Evolutionary conservation across 2,113 vertebrate genomes (phyloP).

Genomic region (Symphodus melops): DNA sequence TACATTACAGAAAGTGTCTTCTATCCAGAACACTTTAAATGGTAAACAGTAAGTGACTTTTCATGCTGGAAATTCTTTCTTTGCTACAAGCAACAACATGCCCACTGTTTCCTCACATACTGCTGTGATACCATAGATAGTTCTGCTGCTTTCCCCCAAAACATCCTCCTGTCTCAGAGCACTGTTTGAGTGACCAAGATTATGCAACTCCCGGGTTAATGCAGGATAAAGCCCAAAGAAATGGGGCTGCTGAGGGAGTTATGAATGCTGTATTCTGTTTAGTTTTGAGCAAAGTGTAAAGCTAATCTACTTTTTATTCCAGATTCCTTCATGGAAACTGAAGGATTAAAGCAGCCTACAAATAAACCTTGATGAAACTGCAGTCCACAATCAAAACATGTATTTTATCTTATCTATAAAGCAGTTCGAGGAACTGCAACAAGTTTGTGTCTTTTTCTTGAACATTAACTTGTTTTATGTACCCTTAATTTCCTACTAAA

Average conservation of each 20-base stretch:
- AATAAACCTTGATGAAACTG: background rate
- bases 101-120: slow-evolving; percentile 49
- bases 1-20: background rate
- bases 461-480: too few species aligned
- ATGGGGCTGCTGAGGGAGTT: background rate
- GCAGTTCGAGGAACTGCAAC: background rate
- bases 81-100: slow-evolving; percentile 59
- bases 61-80: slow-evolving; percentile 1
- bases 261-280: background rate
- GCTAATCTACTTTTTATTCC: background rate
- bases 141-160: slow-evolving; percentile 28
- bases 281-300: background rate
- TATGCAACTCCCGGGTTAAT: background rate
- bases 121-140: slow-evolving; percentile 47
- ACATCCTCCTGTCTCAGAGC: background rate
- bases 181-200: background rate
- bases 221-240: background rate
- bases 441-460: background rate
- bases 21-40: background rate
- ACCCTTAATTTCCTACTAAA: too few species aligned
- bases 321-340: background rate
- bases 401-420: background rate
- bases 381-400: background rate
- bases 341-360: background rate
- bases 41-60: background rate